Percentiles rank a stretch among this genome's conserved stretches.
phyloP scores from a whole-genome alignment of 1,140 invertebrate species.

The Camponotus floridanus region DNA sequence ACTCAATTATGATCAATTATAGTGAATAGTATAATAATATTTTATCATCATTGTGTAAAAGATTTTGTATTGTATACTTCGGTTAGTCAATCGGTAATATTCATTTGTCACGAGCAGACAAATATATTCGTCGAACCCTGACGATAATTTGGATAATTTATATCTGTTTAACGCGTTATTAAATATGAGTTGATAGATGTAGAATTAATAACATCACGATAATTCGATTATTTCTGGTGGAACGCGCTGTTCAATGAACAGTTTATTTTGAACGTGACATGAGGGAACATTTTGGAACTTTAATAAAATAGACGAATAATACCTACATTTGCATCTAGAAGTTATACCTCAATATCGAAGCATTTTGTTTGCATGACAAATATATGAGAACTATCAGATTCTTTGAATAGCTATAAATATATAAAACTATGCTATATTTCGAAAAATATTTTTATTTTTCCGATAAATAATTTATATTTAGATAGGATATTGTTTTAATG shows the following conservation, averaged over 20 bases:
- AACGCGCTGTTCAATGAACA: constrained; percentile 37
- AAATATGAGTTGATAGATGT: constrained; percentile 29
- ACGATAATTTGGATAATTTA: constrained; percentile 53
- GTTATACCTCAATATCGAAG: neutral
- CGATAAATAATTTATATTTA: neutral
- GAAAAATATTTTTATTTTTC: neutral
- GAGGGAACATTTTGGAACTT: constrained; percentile 8
- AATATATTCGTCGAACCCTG: constrained; percentile 7
- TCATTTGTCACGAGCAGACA: neutral
- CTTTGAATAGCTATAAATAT: neutral
- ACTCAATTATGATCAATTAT: neutral
- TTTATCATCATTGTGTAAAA: neutral
- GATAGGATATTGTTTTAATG: neutral
- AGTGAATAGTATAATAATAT: neutral
- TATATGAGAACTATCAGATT: neutral
- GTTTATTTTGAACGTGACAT: constrained; percentile 13
- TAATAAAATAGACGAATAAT: neutral
- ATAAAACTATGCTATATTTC: neutral
- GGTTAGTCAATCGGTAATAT: constrained; percentile 1
- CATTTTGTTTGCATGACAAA: neutral
- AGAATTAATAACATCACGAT: constrained; percentile 50
- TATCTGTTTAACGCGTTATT: constrained; percentile 47
- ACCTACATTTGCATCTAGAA: neutral
- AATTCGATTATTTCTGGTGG: constrained; percentile 50
- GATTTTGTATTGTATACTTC: neutral